Evolutionary conservation across 2,888 invertebrate genomes (phyloP).

Genomic region (Leptinotarsa peninsularis): DNA sequence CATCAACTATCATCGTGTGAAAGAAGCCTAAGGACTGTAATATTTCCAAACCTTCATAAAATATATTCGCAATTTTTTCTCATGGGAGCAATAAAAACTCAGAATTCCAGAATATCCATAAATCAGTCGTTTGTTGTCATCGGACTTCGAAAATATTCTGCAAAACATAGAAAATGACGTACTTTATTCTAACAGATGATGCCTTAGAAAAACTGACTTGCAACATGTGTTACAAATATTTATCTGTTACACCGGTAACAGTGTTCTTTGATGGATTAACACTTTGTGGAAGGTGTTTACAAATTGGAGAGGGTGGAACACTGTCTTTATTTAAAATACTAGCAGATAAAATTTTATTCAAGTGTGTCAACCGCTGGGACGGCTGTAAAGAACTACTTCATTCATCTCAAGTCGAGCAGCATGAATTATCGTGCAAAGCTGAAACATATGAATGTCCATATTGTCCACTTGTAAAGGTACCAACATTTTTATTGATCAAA

Average conservation of each 20-base stretch:
- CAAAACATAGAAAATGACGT: no score
- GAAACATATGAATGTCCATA: neutral
- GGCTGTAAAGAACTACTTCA: neutral
- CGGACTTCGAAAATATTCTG: no score
- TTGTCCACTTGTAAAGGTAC: neutral
- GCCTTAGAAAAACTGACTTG: neutral
- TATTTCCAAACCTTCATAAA: no score
- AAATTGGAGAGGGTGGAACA: no score
- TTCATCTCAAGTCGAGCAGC: neutral
- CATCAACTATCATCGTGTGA: no score
- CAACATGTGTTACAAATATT: slow-evolving; percentile 1
- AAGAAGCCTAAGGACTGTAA: no score
- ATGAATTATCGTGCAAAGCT: neutral
- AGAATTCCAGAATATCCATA: no score
- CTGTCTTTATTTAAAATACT: neutral
- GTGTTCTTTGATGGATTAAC: slow-evolving; percentile 1
- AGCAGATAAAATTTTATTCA: neutral
- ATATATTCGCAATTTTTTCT: no score
- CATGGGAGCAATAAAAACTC: no score
- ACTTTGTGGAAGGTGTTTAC: neutral
- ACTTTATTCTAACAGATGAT: neutral
- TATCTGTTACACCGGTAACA: neutral
- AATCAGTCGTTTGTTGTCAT: no score
- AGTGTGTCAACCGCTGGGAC: neutral
- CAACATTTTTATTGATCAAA: slow-evolving; percentile 6